Base-by-base conservation (phyloP, 2,113 vertebrate genomes). In the Trematocara stigmaticum region DNA sequence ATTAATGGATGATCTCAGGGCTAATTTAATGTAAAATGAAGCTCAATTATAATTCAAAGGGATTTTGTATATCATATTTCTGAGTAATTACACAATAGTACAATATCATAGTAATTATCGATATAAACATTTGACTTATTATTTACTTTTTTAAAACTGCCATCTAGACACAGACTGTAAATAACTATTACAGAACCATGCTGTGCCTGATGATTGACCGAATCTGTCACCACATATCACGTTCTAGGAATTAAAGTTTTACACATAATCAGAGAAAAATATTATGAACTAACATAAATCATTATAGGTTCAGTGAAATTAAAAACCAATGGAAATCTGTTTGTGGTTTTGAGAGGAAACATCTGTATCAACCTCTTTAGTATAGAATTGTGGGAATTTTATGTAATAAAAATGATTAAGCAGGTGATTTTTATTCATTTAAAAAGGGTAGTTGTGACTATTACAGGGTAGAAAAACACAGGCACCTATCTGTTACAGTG, bases 151-250 rank as follows among this genome's bases (percentile, higher is more conserved):
- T 87, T 7, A 87, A 91, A 83, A 29, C 13, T 59, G 42, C 84
- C 74, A 82, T 91, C 90, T 84, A 64, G 1, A 23, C 6, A 20
- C 55, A 88, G 47, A 42, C 5, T 38, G 23, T 79, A 82, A 78
- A 87, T 78, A 10, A 79, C 29, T 78, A 84, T 49, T 82, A 79
- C 29, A 86, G 40, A 40, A 64, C 45, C 15, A 49, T 2, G 40
- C 83, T 9, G 56, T 85, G 61, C 18, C 64, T 91, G 85, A 94
- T 91, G 88, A 87, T 88, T 90, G 87, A 88, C 82, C 82, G 78
- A 49, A 91, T 88, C 83, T 89, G 85, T 84, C 81, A 81, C 47
- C 82, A 93, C 82, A 87, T 83, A 88, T 93, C 90, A 89, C 38
- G 42, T 15, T 49, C 42, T 57, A 15, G n/a, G 45, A 79, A 20